Evolutionary conservation across 2,797 vertebrate species (phyloP).

Genomic region (Sebastes matsubarae): DNA sequence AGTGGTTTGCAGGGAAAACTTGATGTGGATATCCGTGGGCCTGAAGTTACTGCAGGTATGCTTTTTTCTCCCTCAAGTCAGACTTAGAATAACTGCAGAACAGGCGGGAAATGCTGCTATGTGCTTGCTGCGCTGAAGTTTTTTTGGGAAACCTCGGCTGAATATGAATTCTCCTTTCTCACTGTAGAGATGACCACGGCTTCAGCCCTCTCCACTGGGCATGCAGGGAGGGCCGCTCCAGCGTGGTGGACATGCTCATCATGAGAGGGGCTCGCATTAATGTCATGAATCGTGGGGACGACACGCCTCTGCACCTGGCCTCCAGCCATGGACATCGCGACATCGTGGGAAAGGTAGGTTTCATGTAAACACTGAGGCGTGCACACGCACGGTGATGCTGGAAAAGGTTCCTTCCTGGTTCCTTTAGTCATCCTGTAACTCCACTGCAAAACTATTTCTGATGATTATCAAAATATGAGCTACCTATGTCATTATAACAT

Average conservation of each 20-base stretch:
- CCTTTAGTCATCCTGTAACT: neutral
- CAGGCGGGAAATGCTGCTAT: neutral
- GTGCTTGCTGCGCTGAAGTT: neutral
- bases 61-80: neutral
- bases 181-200: constrained; percentile 92
- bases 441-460: neutral
- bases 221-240: constrained; percentile 93
- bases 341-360: constrained; percentile 92
- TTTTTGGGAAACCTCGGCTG: neutral
- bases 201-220: constrained; percentile 99
- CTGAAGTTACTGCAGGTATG: neutral
- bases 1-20: neutral
- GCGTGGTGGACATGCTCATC: constrained; percentile 97
- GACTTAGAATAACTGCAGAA: neutral
- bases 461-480: neutral
- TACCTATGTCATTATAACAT: neutral
- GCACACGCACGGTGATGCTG: neutral
- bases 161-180: constrained; percentile 8
- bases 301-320: constrained; percentile 94
- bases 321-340: constrained; percentile 95
- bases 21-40: neutral
- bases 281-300: constrained; percentile 96
- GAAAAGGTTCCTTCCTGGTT: neutral
- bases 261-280: constrained; percentile 98
- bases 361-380: neutral